A percentile compares a stretch with the other conserved stretches of the same genome.
Conservation (phyloP, 1,140 invertebrate genomes). For the Lethrus apterus region DNA sequence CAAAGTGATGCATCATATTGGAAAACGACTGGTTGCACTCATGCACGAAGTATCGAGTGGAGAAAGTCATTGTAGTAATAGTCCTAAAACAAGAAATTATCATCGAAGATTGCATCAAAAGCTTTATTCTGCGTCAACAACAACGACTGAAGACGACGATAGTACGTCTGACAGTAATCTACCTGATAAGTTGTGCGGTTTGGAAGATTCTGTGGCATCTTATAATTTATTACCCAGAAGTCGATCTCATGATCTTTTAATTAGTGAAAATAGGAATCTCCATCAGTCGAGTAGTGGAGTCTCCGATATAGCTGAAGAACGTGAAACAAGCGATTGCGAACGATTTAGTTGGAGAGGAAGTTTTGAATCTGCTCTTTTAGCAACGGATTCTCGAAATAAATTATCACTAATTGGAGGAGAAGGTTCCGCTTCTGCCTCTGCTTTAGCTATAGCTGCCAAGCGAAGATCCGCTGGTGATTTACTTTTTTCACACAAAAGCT, state of each 20-base stretch:
- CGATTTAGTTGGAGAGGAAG: conserved; percentile 83
- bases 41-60: conserved; percentile 88
- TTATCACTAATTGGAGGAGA: conserved; percentile 63
- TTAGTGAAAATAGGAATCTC: conserved; percentile 46
- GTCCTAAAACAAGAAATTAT: conserved; percentile 45
- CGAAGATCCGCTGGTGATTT: conserved; percentile 71
- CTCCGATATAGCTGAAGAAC: conserved; percentile 55
- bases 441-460: conserved; percentile 60
- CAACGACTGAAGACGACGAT: conserved; percentile 73
- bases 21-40: conserved; percentile 75
- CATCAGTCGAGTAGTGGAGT: conserved; percentile 44
- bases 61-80: conserved; percentile 46
- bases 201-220: conserved; percentile 30
- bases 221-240: conserved; percentile 53
- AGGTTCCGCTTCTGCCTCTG: conserved; percentile 53
- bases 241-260: conserved; percentile 68
- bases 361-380: conserved; percentile 80
- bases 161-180: conserved; percentile 53
- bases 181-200: conserved; percentile 26
- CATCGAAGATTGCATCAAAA: conserved; percentile 50
- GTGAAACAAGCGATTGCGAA: conserved; percentile 79
- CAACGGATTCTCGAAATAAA: conserved; percentile 71
- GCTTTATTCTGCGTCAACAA: conserved; percentile 55
- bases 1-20: conserved; percentile 89
- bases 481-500: conserved; percentile 61